These are phyloP conservation scores for Carassius gibelio DNA, from an alignment of 2,113 vertebrate genomes.

Conservation along the genomic window DNA sequence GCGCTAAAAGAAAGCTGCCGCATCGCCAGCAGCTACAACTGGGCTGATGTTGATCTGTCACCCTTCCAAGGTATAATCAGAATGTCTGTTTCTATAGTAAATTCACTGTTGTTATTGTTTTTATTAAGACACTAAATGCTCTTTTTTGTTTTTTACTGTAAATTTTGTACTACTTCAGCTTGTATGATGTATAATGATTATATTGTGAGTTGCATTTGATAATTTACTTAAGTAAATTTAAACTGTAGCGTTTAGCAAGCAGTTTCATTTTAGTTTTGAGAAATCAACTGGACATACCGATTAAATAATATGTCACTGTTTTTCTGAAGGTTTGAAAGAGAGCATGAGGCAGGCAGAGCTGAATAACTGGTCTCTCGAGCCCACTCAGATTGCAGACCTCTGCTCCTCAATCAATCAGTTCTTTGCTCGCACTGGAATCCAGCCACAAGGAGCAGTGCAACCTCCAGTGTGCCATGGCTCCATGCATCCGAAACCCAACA, in stretches of 20 bases:
- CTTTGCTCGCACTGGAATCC: constrained; percentile 90
- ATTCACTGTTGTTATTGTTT: too few relatives aligned
- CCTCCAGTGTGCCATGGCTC: constrained; percentile 83
- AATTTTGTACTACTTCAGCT: not conserved
- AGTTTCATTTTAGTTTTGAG: not conserved
- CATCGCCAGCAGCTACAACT: constrained; percentile 92
- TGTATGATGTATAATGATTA: not conserved
- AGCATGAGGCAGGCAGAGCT: constrained; percentile 93
- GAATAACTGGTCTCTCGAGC: constrained; percentile 93
- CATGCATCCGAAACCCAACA: constrained; percentile 86
- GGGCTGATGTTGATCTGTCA: constrained; percentile 91
- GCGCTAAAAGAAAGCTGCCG: constrained; percentile 92
- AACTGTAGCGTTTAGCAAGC: not conserved
- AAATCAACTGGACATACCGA: not conserved
- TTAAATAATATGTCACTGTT: constrained; percentile 3
- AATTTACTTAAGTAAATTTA: not conserved
- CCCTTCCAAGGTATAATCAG: constrained; percentile 85
- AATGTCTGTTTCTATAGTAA: not conserved
- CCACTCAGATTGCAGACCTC: constrained; percentile 89
- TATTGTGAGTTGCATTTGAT: too few relatives aligned
- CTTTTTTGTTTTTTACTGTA: not conserved
- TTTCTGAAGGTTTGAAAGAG: constrained; percentile 83
- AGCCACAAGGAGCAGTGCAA: constrained; percentile 85
- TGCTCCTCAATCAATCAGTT: constrained; percentile 94
- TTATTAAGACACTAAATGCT: not conserved